Base-by-base conservation (phyloP, 2,888 invertebrate species). In the Diarsia rubi region DNA sequence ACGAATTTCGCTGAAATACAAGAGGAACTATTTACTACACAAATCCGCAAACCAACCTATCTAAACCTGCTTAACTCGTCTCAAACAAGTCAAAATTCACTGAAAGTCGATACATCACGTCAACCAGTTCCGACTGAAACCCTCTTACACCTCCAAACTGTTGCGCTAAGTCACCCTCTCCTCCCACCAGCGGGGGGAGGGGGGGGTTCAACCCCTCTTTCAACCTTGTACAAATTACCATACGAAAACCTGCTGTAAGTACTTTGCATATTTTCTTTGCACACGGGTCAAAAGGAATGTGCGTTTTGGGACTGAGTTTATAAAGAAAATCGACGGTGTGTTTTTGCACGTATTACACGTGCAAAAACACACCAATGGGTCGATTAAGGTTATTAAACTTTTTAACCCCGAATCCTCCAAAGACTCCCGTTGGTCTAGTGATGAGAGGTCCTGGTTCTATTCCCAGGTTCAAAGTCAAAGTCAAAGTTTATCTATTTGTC, bases 131-230 rank as follows among this genome's bases (percentile, higher is more conserved):
- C 74, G 66, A 37, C 77, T 27, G 64, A 65, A 72, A 72, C 75
- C 72, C 65, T 65, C 64, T 67, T 73, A 75, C 74, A 66, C 62
- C 74, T 60, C 45, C 80, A 73, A 86, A 84, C 86, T 86, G 86
- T 85, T 84, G 85, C 84, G 73, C 77, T 82, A 80, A 85, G 85
- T 69, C 80, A 69, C 68, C 44, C 68, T 16, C n/a, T 74, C n/a
- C 5, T n/a, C 24, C 21, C 31, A 2, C 16, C 16, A 8, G 3
- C 9, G 19, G 19, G 65, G 65, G 19, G 19, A 62, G 65, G 73
- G 77, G 80, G 3, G 75, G 68, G 31, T 54, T 47, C 37, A 49
- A 65, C 72, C 74, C 54, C 72, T 12, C 19, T 42, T 63, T 44
- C 79, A 57, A 60, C 82, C 45, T 47, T 24, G 52, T 66, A 82